phyloP scores from a whole-genome alignment of 2,888 invertebrate species.

The Agriopis aurantiaria region DNA sequence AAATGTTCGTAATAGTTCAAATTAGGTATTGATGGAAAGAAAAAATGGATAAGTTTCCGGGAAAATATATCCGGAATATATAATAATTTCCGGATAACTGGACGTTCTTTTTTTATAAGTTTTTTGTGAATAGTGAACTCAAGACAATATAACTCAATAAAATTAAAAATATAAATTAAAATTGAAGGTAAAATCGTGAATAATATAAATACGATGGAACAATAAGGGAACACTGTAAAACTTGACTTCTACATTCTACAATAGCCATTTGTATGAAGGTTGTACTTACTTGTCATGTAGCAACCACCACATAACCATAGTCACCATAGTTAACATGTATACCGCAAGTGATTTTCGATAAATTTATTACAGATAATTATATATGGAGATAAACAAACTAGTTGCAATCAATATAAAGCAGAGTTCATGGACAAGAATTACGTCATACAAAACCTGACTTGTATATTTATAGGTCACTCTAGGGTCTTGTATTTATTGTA shows the following conservation, averaged over 20 bases:
- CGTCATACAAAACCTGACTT: not conserved
- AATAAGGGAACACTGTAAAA: not conserved
- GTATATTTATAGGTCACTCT: not conserved
- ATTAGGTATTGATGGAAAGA: no score
- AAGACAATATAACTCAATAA: no score
- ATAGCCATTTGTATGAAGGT: slow-evolving; percentile 7
- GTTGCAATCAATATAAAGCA: not conserved
- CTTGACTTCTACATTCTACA: slow-evolving; percentile 18
- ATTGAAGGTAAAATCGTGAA: not conserved
- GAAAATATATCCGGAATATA: no score
- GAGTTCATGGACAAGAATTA: not conserved
- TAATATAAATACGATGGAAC: no score
- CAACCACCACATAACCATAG: no score
- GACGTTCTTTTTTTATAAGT: not conserved
- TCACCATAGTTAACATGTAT: no score
- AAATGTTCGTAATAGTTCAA: no score
- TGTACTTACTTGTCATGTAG: not conserved
- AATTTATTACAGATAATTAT: no score
- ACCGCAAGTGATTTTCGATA: not conserved
- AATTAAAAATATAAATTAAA: not conserved
- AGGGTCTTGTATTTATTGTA: not conserved
- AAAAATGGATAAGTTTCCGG: no score
- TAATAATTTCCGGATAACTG: no score
- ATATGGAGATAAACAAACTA: not conserved
- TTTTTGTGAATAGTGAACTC: not conserved